Base-by-base conservation (phyloP, 2,888 invertebrate species). In the Mimumesa dahlbomi region DNA sequence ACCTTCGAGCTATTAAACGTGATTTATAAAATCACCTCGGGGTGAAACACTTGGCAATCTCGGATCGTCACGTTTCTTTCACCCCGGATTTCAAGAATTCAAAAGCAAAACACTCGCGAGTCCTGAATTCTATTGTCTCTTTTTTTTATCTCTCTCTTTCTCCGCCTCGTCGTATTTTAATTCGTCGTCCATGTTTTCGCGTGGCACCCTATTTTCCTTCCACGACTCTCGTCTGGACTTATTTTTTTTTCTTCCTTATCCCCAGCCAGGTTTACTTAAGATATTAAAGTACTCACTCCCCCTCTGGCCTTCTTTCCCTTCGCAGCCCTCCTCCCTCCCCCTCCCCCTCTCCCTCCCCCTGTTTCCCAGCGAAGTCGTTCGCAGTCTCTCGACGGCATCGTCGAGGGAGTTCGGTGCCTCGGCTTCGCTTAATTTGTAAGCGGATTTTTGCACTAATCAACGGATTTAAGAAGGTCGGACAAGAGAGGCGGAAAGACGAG, bases 371-470 rank as follows among this genome's bases (percentile, higher is more conserved):
- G 63, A 49, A 52, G 57, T 48, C 49, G 57, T 54, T 50, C 54
- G 61, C 46, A 59, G 56, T 22, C 64, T 43, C 61, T 36, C 54
- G 13, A 38, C 50, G 40, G 59, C 56, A 50, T 68, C 36, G 77
- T 40, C 61, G 50, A 13, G 70, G 66, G 79, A 72, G 69, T 80
- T 74, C 75, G 83, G 74, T 81, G 84, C 83, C 63, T 83, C 78
- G 80, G 83, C 79, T 84, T 85, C 84, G 87, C 88, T 88, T 88
- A 88, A 88, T 88, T 88, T 88, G 88, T 88, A 89, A 88, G 85
- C 87, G 87, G 87, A 88, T 89, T 89, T 89, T 88, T 88, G 86
- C 87, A 85, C 87, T 88, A 88, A 89, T 88, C 88, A 89, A 85
- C 87, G 87, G 87, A 86, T 86, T 87, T 87, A 87, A 86, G 85